Evolutionary conservation across 2,797 vertebrate genomes (phyloP).

Genomic region (Sebastes oblongus): DNA sequence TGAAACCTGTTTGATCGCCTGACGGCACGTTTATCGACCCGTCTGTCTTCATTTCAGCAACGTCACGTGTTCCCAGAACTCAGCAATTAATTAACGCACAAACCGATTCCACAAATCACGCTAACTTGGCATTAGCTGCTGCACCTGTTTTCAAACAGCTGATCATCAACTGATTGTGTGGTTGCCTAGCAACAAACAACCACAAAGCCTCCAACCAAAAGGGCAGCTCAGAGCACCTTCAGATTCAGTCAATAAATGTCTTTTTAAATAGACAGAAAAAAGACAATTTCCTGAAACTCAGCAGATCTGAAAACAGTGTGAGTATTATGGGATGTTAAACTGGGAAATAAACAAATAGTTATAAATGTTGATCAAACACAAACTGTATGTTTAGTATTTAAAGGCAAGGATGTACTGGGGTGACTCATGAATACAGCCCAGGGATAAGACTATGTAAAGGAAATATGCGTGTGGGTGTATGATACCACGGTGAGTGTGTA

Average conservation of each 20-base stretch:
- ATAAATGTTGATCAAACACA: background rate
- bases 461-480: background rate
- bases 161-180: background rate
- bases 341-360: background rate
- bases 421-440: slow-evolving; percentile 5
- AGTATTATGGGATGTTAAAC: background rate
- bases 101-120: background rate
- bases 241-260: background rate
- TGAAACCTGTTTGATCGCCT: no score
- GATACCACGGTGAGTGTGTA: no score
- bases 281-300: slow-evolving; percentile 12
- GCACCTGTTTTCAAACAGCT: background rate
- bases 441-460: background rate
- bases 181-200: background rate
- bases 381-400: background rate
- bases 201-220: background rate
- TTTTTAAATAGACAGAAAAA: background rate
- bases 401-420: background rate
- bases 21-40: background rate
- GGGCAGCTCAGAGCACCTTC: background rate
- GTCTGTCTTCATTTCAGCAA: background rate
- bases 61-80: no score
- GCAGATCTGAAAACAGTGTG: background rate
- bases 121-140: background rate
- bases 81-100: background rate